Base-by-base conservation (phyloP, 1,140 invertebrate genomes). In the Neodiprion pinetum region DNA sequence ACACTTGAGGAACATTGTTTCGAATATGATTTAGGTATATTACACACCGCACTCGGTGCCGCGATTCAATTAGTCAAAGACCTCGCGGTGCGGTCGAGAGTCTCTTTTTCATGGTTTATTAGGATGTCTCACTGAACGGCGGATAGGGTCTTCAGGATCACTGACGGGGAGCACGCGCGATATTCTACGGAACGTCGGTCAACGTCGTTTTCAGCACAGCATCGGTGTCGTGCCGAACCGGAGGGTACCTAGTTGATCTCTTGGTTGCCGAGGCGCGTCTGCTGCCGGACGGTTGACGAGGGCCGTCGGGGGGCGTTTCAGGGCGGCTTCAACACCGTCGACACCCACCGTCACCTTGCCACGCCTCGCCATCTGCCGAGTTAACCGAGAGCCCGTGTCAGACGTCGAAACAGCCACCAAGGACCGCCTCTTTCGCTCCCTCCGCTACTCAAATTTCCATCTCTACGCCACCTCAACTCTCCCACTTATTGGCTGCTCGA, bases 241-340 rank as follows among this genome's bases (percentile, higher is more conserved):
- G 78, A 79, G 78, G 80, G 78, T 79, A 75, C 80, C 80, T 85
- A 85, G 83, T 83, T 86, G 82, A 87, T 85, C 85, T 86, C 86
- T 86, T 87, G 86, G 82, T 88, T 85, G 87, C 83, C 85, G 82
- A 84, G 84, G 80, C 80, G 76, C 87, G 83, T 88, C 86, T 88
- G 87, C 83, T 82, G 75, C 80, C 77, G 75, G 79, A 76, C 80
- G 79, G 80, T 79, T 70, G 75, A 79, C 75, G 84, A 85, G 85
- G 85, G 86, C 82, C 67, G 82, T 82, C 82, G 76, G 82, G 79
- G 86, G 85, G 86, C 85, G 86, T 85, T 83, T 21, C 86, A 68
- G 73, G 80, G 86, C 61, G 48, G 70, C 72, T 67, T 72, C 9
- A 0, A 14, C 3, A 0, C 70, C 67, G 74, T 7, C 21, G 17